phyloP scores from a whole-genome alignment of 2,888 invertebrate species.

The Octonoba sinensis region DNA sequence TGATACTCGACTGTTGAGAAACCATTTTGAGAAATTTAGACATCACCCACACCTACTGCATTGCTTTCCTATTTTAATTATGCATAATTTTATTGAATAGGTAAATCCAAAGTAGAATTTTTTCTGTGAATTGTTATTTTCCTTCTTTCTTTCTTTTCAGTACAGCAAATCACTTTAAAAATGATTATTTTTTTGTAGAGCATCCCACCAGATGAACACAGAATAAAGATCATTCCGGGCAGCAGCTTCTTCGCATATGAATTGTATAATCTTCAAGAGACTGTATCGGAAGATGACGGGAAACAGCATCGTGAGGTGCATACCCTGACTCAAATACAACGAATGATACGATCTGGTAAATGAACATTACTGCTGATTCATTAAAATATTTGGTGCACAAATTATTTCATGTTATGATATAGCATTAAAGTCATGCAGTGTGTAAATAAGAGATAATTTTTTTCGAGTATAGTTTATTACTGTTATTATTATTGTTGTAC shows the following conservation, averaged over 20 bases:
- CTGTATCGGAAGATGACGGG: constrained; percentile 69
- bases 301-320: constrained; percentile 68
- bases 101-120: not conserved
- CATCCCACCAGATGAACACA: constrained; percentile 72
- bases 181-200: constrained; percentile 69
- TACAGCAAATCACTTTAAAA: not conserved
- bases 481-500: too few species aligned
- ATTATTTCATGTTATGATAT: not conserved
- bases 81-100: not conserved
- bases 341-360: constrained; percentile 66
- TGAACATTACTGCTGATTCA: not conserved
- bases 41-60: too few species aligned
- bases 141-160: not conserved
- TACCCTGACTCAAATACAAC: constrained; percentile 71
- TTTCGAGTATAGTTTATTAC: too few species aligned
- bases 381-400: not conserved
- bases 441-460: too few species aligned
- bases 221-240: constrained; percentile 71
- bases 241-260: constrained; percentile 79
- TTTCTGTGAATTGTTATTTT: not conserved
- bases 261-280: constrained; percentile 73
- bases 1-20: too few species aligned
- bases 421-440: too few species aligned
- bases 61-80: not conserved
- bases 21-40: too few species aligned